Conservation (phyloP, 2,797 vertebrate species). For the Anabas testudineus region DNA sequence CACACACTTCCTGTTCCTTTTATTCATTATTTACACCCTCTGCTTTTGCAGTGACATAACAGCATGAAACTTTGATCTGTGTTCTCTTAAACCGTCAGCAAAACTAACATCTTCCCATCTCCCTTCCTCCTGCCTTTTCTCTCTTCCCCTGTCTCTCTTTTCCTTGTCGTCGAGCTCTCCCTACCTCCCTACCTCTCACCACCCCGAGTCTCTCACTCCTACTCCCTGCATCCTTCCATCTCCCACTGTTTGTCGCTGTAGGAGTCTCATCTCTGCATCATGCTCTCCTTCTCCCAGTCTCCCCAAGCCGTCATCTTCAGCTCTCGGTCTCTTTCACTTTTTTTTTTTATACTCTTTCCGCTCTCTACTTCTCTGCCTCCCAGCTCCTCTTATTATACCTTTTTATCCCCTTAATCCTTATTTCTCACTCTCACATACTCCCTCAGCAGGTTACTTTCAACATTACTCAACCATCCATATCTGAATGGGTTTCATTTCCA, state of each 20-base stretch:
- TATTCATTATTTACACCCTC: slow-evolving; percentile 77
- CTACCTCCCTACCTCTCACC: slow-evolving; percentile 11
- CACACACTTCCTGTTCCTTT: slow-evolving; percentile 46
- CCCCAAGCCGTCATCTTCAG: slow-evolving; percentile 20
- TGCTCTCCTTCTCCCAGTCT: slow-evolving; percentile 28
- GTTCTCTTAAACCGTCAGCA: slow-evolving; percentile 78
- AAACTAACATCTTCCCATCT: slow-evolving; percentile 65
- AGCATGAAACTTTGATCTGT: slow-evolving; percentile 81
- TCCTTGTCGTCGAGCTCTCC: slow-evolving; percentile 1
- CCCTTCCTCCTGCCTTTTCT: slow-evolving; percentile 30
- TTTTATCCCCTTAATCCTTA: slow-evolving; percentile 64
- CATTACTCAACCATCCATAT: slow-evolving; percentile 32
- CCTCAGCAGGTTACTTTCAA: slow-evolving; percentile 46
- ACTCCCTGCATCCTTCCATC: slow-evolving; percentile 22
- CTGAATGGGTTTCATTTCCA: slow-evolving; percentile 51
- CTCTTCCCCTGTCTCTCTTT: slow-evolving; percentile 19
- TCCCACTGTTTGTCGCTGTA: slow-evolving; percentile 38
- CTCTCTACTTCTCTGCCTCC: slow-evolving; percentile 45
- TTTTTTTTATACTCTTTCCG: not conserved
- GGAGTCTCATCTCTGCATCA: slow-evolving; percentile 48
- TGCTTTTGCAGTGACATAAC: slow-evolving; percentile 78
- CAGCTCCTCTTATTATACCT: slow-evolving; percentile 56
- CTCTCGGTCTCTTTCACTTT: slow-evolving; percentile 11
- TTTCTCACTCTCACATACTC: slow-evolving; percentile 48
- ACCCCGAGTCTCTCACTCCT: not conserved